Base-by-base conservation (phyloP, 2,113 vertebrate genomes). In the Atherinomorus stipes region DNA sequence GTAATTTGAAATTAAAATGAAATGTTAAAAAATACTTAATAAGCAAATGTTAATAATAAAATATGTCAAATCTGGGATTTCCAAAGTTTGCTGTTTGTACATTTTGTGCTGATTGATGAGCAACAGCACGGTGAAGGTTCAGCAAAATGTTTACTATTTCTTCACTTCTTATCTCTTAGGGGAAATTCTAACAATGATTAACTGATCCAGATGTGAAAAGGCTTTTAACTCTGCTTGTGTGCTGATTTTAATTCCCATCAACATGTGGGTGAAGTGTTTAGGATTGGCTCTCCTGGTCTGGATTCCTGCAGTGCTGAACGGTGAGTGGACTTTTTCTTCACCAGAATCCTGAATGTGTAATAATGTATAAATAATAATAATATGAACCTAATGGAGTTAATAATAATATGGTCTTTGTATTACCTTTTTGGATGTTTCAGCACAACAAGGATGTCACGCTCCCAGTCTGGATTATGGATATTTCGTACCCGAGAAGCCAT, bases 401-500 rank as follows among this genome's bases (percentile, higher is more conserved):
- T n/a, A n/a, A n/a, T n/a, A n/a, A n/a, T n/a, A n/a, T n/a, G n/a
- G n/a, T n/a, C n/a, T n/a, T n/a, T n/a, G n/a, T n/a, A n/a, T n/a
- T n/a, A n/a, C n/a, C n/a, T n/a, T n/a, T n/a, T n/a, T n/a, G n/a
- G 40, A 16, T 52, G 11, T 76, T 66, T 71, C 58, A 78, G 86
- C 76, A 21, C 50, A 74, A 25, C 4, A 4, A 44, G 0, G 0
- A 0, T 89, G 89, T 28, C 0, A 0, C 0, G 31, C 57, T 54
- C 83, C 85, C 34, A 3, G 0, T 0, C 53, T 85, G 31, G 0
- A 8, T 0, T 2, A 0, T 1, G 89, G 83, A 2, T 83, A 26
- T 34, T 49, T 72, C 23, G 3, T 58, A 16, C 63, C 74, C 3
- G 0, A 21, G 1, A 1, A 28, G 15, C 7, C 22, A 0, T 57